Base-by-base conservation (phyloP, 2,113 vertebrate species). In the Mesembrinibis cayennensis region DNA sequence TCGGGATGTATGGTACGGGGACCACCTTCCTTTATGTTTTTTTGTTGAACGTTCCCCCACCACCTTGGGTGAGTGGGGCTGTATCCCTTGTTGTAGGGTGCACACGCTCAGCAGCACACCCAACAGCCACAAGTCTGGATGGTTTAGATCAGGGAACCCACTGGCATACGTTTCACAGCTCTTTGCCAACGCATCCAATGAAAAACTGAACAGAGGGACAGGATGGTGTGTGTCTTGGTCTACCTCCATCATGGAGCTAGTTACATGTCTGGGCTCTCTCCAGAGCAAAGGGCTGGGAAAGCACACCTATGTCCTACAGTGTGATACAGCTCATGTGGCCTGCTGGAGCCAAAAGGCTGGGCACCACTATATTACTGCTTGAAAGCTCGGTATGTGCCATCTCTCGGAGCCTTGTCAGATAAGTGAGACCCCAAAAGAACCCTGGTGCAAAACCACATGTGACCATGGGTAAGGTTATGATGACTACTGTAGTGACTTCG, bases 241-340 rank as follows among this genome's bases (percentile, higher is more conserved):
- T 45, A 20, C 27, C 30, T 42, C n/a, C 26, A 0, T 50, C 7
- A 0, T 23, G 32, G 66, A 83, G 17, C 29, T 76, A 17, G 26
- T 29, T 16, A 26, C 26, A 4, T 20, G 6, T 76, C 44, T 72
- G 21, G 47, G 20, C 10, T 79, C 32, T 59, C 2, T 1, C 47
- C 47, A 67, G 47, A 86, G 32, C 25, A 71, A 50, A 79, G 13
- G 10, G 5, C 32, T 77, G 16, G 29, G 44, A 77, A 52, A 67
- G 2, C 30, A 42, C 26, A 14, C 14, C 26, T 44, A 3, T 18
- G 44, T 58, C 83, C 66, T 38, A 42, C 32, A 22, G 13, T 7
- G 34, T 77, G 47, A 18, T 65, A 21, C 22, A 44, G 44, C 25
- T 91, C 20, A 14, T 10, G 49, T 65, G 36, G 30, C 40, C 36